Evolutionary conservation across 1,140 invertebrate species (phyloP).

Genomic region (Apocrypta bakeri): DNA sequence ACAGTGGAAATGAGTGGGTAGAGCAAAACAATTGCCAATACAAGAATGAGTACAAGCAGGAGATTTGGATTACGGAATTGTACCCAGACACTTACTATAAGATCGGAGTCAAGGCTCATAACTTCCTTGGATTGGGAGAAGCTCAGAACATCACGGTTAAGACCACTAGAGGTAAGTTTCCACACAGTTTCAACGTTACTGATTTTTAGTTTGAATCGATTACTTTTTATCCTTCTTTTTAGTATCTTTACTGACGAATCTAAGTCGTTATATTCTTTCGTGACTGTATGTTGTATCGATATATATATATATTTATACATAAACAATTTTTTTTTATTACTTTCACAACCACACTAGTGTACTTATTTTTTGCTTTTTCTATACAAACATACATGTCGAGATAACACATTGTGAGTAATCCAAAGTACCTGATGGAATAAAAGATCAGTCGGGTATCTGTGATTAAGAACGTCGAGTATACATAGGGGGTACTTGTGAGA

Average conservation of each 20-base stretch:
- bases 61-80: slow-evolving; percentile 80
- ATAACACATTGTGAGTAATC: neutral
- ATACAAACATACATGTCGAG: slow-evolving; percentile 9
- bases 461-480: neutral
- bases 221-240: slow-evolving; percentile 12
- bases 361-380: neutral
- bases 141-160: slow-evolving; percentile 85
- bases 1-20: slow-evolving; percentile 78
- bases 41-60: slow-evolving; percentile 77
- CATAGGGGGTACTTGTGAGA: neutral
- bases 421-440: neutral
- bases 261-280: neutral
- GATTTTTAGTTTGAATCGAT: neutral
- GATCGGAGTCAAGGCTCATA: slow-evolving; percentile 88
- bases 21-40: slow-evolving; percentile 75
- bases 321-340: slow-evolving; percentile 10
- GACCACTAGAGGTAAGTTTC: slow-evolving; percentile 88
- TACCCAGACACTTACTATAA: slow-evolving; percentile 86
- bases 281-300: slow-evolving; percentile 1
- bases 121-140: slow-evolving; percentile 86
- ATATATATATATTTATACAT: too few species aligned
- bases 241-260: slow-evolving; percentile 2
- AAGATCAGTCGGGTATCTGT: neutral
- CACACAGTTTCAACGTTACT: neutral
- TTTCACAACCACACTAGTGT: neutral